A percentile compares a stretch with the other conserved stretches of the same genome.
phyloP scores from a whole-genome alignment of 2,888 invertebrate species.

The Melanostoma scalare region DNA sequence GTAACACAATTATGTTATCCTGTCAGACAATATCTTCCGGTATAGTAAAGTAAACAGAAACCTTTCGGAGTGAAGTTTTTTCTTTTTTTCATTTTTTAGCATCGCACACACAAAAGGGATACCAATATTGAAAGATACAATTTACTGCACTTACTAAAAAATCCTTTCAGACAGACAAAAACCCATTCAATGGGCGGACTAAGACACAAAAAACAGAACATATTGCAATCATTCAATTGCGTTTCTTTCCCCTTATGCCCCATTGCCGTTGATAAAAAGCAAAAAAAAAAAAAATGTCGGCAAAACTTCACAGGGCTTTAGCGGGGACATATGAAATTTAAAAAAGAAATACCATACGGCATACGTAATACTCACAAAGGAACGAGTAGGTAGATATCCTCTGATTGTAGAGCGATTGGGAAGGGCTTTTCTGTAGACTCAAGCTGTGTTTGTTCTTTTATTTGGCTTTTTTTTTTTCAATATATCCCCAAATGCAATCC shows the following conservation, averaged over 20 bases:
- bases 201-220: constrained; percentile 14
- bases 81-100: constrained; percentile 9
- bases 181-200: neutral
- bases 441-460: constrained; percentile 16
- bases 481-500: constrained; percentile 56
- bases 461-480: constrained; percentile 35
- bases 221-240: constrained; percentile 58
- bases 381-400: constrained; percentile 2
- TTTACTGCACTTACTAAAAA: constrained; percentile 44
- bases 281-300: neutral
- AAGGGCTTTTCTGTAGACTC: neutral
- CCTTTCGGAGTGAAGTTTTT: constrained; percentile 12
- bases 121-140: constrained; percentile 55
- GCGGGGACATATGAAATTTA: neutral
- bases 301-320: constrained; percentile 32
- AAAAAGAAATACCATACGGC: neutral
- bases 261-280: constrained; percentile 25
- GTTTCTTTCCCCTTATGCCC: neutral
- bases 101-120: constrained; percentile 9
- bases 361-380: neutral
- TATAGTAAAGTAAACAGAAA: constrained; percentile 60
- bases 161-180: constrained; percentile 29
- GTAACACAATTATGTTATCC: constrained; percentile 63
- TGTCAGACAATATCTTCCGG: constrained; percentile 61
- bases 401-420: neutral